Evolutionary conservation across 1,140 invertebrate genomes (phyloP).

Genomic region (Drosophila repletoides): DNA sequence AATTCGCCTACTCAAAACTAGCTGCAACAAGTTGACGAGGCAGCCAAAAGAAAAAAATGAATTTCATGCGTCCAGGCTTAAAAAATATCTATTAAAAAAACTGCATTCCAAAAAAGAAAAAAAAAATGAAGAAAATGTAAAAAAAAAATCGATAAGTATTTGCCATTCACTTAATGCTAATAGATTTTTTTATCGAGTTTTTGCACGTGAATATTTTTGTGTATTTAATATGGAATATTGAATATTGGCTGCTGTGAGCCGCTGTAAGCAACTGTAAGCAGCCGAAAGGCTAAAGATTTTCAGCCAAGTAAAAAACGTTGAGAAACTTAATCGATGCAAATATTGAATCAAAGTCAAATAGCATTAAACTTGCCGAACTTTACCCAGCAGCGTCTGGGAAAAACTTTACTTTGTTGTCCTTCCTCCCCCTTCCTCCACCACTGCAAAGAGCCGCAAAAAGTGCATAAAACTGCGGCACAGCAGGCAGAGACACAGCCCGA

Average conservation of each 20-base stretch:
- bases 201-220: no score
- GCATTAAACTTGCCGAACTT: conserved; percentile 78
- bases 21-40: not conserved
- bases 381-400: conserved; percentile 48
- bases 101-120: no score
- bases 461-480: conserved; percentile 28
- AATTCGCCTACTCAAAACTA: no score
- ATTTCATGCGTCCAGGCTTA: not conserved
- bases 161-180: conserved; percentile 7
- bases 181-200: no score
- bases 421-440: no score
- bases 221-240: no score
- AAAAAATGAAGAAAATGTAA: no score
- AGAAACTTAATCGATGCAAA: conserved; percentile 75
- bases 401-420: conserved; percentile 43
- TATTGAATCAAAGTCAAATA: conserved; percentile 79
- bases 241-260: not conserved
- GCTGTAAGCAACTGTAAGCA: conserved; percentile 14
- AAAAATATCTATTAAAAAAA: conserved; percentile 2
- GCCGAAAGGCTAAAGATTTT: conserved; percentile 26
- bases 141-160: no score
- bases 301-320: conserved; percentile 36
- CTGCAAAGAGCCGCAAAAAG: conserved; percentile 58
- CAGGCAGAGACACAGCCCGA: no score
- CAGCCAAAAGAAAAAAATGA: not conserved